Evolutionary conservation across 2,113 vertebrate genomes (phyloP), one percentile per base, ranked within the genome.

Genomic region (Ciconia boyciana): DNA sequence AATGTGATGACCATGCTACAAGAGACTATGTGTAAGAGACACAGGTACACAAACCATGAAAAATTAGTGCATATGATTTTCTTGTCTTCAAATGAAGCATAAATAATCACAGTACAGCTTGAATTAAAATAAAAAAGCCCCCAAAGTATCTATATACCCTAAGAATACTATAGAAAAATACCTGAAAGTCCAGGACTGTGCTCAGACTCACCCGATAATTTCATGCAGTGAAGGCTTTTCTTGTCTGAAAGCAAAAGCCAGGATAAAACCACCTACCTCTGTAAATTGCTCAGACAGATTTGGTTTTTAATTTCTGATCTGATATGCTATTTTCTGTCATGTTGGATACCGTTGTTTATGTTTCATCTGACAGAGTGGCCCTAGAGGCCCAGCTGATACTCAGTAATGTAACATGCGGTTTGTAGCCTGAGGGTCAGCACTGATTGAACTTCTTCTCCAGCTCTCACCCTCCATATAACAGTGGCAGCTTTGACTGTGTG

Each of bases 221-320:
- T 91, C 22, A 65, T n/a, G 28, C 34, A 43, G 43, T 21, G 54
- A 44, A 78, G 34, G 18, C 15, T 96, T 94, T 74, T 66, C 78
- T 70, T 54, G 11, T 88, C 46, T 87, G 41, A 91, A 89, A 84
- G 77, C 51, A 90, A 89, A 89, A 92, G 21, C 28, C 25, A 36
- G 49, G 16, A 41, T 61, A 89, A 92, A 96, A 13, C 61, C 34
- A 76, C 34, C 13, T 48, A 94, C 12, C 41, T 76, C 74, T 76
- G 51, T 57, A 92, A 95, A 87, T 82, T 87, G 52, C 70, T 94
- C 64, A 72, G 76, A 68, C 75, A 93, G 52, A 68, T 89, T 91
- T 68, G 65, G 46, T 69, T 95, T 95, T 92, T 95, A 83, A 94
- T 95, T 95, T 96, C 49, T 96, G 80, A 94, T 89, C 83, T 89